Evolutionary conservation across 2,113 vertebrate species (phyloP).

Genomic region (Microcebus jonahi): DNA sequence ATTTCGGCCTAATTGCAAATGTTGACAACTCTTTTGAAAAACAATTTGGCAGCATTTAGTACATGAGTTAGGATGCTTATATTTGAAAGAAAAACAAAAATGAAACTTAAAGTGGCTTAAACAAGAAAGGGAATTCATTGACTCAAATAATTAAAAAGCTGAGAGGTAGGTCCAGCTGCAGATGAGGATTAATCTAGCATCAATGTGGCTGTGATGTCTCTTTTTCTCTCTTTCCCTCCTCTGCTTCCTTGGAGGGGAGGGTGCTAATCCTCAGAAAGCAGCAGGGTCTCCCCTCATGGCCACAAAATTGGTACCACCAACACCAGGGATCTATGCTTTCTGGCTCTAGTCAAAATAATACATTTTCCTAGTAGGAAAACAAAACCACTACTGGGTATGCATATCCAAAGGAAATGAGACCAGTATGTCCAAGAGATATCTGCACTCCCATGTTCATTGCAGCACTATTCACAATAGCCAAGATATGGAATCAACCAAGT

Average conservation of each 20-base stretch:
- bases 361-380: not conserved
- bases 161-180: not conserved
- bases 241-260: not conserved
- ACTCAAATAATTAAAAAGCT: not conserved
- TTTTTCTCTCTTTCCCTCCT: not conserved
- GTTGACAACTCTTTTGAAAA: conserved; percentile 55
- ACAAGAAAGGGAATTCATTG: conserved; percentile 8
- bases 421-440: not conserved
- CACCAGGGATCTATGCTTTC: not conserved
- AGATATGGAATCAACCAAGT: not conserved
- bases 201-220: not conserved
- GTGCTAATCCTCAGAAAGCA: not conserved
- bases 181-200: not conserved
- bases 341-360: not conserved
- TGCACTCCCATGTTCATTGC: not conserved
- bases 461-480: not conserved
- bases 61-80: not conserved
- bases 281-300: not conserved
- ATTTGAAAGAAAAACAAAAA: conserved; percentile 49
- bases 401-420: not conserved
- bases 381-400: not conserved
- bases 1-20: conserved; percentile 52
- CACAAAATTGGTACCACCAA: not conserved
- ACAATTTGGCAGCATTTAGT: not conserved
- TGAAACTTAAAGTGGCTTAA: conserved; percentile 10